Base-by-base conservation (phyloP, 2,797 vertebrate species). In the Crax fasciolata region DNA sequence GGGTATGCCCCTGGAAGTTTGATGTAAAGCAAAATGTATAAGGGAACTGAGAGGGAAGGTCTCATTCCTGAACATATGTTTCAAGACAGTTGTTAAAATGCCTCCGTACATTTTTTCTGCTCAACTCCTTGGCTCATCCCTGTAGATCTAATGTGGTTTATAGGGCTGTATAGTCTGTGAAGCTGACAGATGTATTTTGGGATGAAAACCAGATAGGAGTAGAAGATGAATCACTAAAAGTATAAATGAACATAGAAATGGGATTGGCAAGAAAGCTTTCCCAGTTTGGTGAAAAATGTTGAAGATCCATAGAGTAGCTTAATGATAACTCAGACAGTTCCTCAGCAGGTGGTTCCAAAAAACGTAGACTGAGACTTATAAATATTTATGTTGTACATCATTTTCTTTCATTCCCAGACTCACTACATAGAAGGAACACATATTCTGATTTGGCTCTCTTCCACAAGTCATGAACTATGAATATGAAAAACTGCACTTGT, bases 361-460 rank as follows among this genome's bases (percentile, higher is more conserved):
- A 90, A 18, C 43, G 32, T 63, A 84, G 70, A 3, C 57, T 84
- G 72, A 59, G 38, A 23, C 25, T 71, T 84, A 63, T 79, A 94
- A 94, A 92, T 93, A 89, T 94, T 96, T 94, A 82, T 92, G 28
- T 74, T 93, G 77, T 62, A 74, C 67, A 73, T 81, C 4, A 82
- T 94, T 89, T 93, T 58, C 27, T 82, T 92, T 79, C 57, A 43
- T 80, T 93, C 65, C 44, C 38, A 77, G 63, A 18, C 39, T 84
- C 38, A 43, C 65, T 76, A 74, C 28, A 14, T 54, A 76, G 74
- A 76, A 90, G 71, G 67, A 72, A 62, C 71, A 59, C 6, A 3
- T 59, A 52, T 54, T 71, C 39, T 84, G 63, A n/a, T 82, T 79
- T 90, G 84, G 67, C 83, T 79, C 14, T 70, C 59, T 79, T 71